phyloP scores from a whole-genome alignment of 2,888 invertebrate species.

The Chrysolina haemoptera region DNA sequence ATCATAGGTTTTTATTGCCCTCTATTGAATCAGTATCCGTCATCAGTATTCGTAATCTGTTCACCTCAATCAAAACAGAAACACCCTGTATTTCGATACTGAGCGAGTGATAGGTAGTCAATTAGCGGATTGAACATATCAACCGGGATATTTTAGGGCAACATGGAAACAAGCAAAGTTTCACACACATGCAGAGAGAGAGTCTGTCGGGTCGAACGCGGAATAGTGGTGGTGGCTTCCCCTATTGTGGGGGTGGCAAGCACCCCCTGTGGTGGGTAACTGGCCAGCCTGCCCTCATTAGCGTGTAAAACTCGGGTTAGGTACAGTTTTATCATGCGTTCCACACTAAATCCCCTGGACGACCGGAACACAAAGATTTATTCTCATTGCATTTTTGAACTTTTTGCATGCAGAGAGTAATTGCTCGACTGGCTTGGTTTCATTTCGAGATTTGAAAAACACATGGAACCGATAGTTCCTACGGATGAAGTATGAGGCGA shows the following conservation, averaged over 20 bases:
- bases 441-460: slow-evolving; percentile 13
- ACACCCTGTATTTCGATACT: slow-evolving; percentile 27
- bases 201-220: slow-evolving; percentile 35
- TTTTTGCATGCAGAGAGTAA: slow-evolving; percentile 38
- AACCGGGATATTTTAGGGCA: slow-evolving; percentile 36
- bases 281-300: slow-evolving; percentile 71
- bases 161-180: slow-evolving; percentile 44
- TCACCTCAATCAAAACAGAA: not conserved
- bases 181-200: slow-evolving; percentile 37
- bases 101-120: slow-evolving; percentile 40
- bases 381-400: slow-evolving; percentile 56
- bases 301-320: slow-evolving; percentile 70
- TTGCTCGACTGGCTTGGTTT: slow-evolving; percentile 30
- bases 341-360: slow-evolving; percentile 52
- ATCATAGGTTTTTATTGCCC: too few relatives aligned
- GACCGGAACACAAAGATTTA: slow-evolving; percentile 57
- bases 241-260: slow-evolving; percentile 46
- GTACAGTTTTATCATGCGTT: slow-evolving; percentile 70
- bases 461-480: not conserved
- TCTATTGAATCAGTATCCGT: too few relatives aligned
- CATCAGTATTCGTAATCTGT: too few relatives aligned
- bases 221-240: slow-evolving; percentile 40
- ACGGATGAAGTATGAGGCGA: not conserved
- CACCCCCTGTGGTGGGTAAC: slow-evolving; percentile 69
- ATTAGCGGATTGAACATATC: slow-evolving; percentile 41